Conservation (phyloP, 2,888 invertebrate genomes). For the Lycia hirtaria region DNA sequence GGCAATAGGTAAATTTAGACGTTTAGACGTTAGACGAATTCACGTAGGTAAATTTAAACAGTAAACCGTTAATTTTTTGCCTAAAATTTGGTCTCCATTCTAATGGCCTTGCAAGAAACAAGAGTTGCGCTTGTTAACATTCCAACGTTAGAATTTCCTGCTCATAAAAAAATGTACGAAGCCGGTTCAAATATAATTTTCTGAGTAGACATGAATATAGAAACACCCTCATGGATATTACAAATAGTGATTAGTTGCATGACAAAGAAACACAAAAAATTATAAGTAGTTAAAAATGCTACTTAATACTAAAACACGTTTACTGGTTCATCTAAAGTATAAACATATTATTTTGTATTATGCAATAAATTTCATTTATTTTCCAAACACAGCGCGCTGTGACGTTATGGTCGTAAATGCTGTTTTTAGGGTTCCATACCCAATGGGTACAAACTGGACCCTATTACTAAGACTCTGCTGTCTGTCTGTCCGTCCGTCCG, state of each 20-base stretch:
- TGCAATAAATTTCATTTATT: too few relatives aligned
- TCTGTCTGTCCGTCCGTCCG: too few relatives aligned
- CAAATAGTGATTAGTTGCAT: neutral
- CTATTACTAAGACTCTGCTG: too few relatives aligned
- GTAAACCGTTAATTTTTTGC: constrained; percentile 5
- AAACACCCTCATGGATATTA: constrained; percentile 13
- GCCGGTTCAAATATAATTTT: constrained; percentile 10
- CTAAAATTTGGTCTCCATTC: constrained; percentile 22
- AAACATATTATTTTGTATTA: too few relatives aligned
- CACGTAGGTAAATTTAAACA: constrained; percentile 12
- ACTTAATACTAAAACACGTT: constrained; percentile 1
- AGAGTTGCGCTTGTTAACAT: constrained; percentile 26
- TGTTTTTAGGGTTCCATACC: too few relatives aligned
- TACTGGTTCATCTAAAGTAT: neutral
- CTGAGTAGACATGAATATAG: constrained; percentile 11
- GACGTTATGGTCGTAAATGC: too few relatives aligned
- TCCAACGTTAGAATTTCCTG: constrained; percentile 26
- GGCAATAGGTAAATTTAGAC: too few relatives aligned
- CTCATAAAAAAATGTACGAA: constrained; percentile 14
- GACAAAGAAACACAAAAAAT: too few relatives aligned
- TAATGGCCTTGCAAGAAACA: constrained; percentile 21
- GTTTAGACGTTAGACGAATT: neutral
- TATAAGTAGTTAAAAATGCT: neutral
- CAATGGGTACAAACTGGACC: too few relatives aligned
- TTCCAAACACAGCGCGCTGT: too few relatives aligned